Evolutionary conservation across 2,113 vertebrate species (phyloP), one percentile per base, ranked within the genome.

Genomic region (Alaudala cheleensis): DNA sequence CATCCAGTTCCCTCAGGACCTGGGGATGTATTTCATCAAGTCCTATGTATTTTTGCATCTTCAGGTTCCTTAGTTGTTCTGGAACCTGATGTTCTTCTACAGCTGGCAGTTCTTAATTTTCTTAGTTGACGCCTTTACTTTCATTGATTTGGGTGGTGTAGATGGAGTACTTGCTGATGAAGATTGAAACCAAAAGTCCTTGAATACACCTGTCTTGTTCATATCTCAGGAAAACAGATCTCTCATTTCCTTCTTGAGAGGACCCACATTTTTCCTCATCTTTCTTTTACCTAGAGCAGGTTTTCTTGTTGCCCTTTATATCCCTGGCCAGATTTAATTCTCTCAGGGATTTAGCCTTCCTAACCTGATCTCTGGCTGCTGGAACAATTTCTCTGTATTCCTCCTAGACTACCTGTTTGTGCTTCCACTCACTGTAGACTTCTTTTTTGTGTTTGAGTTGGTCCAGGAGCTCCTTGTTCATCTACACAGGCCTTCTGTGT

Each of bases 371-470:
- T 18, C 17, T 54, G n/a, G 3, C 34, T 7, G 4, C 14, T 47
- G 17, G 21, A 31, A 49, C 17, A 62, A 37, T 62, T 69, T 62
- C 24, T 62, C 62, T 77, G 6, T 77, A 14, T 42, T 62, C 22
- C 37, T 83, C 22, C 29, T 11, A 61, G 62, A 15, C 5, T 31
- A 47, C 4, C 13, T 23, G 12, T 49, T 18, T 1, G 0, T 34
- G 10, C 5, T 34, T 77, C 34, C 26, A 37, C 10, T 10, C 22
- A 42, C 31, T 0, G 0, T 11, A n/a, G 15, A 50, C 26, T 33
- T 69, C 10, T 7, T 42, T 76, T 69, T 49, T 56, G 34, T 23
- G 7, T 69, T 69, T 54, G 29, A 42, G 8, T 33, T 73, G 20
- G n/a, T 49, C 12, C 34, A 37, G 40, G 3, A 77, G 9, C 21